Evolutionary conservation across 2,797 vertebrate genomes (phyloP).

Genomic region (Parauchenoglanis ngamensis): DNA sequence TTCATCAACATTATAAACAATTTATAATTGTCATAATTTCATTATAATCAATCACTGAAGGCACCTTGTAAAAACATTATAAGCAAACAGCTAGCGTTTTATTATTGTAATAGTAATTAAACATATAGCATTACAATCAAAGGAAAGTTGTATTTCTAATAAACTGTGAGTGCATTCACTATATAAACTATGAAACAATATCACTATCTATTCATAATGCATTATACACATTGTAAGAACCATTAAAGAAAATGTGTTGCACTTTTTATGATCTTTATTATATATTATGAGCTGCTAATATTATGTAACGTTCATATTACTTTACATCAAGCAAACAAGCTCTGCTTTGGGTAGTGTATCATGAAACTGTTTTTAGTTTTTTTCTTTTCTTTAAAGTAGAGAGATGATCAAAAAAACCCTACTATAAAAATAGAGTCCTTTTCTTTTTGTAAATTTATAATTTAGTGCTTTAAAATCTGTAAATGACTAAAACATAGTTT

Average conservation of each 20-base stretch:
- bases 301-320: background rate
- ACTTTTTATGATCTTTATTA: background rate
- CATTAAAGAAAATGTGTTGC: background rate
- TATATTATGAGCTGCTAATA: background rate
- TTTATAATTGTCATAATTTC: too few species aligned
- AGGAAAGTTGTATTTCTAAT: background rate
- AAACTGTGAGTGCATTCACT: background rate
- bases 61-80: background rate
- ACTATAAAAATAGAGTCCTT: background rate
- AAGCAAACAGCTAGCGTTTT: background rate
- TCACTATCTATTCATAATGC: background rate
- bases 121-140: background rate
- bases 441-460: background rate
- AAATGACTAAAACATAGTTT: background rate
- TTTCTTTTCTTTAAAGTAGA: background rate
- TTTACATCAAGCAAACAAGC: background rate
- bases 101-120: too few species aligned
- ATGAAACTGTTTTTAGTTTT: background rate
- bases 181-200: background rate
- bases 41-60: too few species aligned
- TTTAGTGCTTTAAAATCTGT: background rate
- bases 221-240: background rate
- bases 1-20: too few species aligned
- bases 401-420: background rate
- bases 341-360: background rate